A percentile compares a stretch with the other conserved stretches of the same genome.
phyloP scores from a whole-genome alignment of 2,888 invertebrate genomes.

The Strigamia crassipes region DNA sequence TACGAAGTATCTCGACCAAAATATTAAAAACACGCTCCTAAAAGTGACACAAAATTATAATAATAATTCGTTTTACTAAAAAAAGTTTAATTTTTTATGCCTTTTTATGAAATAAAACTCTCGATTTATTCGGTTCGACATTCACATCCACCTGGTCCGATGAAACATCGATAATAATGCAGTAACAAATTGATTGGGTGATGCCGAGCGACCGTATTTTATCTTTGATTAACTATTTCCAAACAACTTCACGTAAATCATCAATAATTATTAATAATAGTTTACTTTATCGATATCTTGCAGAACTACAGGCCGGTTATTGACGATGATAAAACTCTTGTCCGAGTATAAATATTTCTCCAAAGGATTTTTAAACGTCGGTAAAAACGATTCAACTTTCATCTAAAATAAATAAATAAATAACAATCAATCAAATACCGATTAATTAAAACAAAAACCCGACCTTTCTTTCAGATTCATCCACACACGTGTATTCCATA shows the following conservation, averaged over 20 bases:
- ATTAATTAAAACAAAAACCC: background rate
- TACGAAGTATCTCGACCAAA: background rate
- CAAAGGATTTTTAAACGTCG: background rate
- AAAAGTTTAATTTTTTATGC: conserved; percentile 54
- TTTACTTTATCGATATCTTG: conserved; percentile 65
- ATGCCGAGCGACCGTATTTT: conserved; percentile 6
- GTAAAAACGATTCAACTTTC: background rate
- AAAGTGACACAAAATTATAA: background rate
- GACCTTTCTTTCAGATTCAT: conserved; percentile 50
- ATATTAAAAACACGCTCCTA: background rate
- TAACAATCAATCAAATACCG: background rate
- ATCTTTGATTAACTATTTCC: background rate
- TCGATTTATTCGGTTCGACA: conserved; percentile 67
- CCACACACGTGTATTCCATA: conserved; percentile 46
- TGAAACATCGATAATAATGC: conserved; percentile 60
- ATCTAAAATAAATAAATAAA: background rate
- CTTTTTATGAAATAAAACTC: conserved; percentile 63
- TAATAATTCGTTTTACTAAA: too few relatives aligned
- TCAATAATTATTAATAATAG: background rate
- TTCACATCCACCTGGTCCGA: conserved; percentile 65
- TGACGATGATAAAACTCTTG: conserved; percentile 62
- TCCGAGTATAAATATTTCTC: conserved; percentile 52
- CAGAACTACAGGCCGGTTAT: conserved; percentile 63
- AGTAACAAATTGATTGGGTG: background rate
- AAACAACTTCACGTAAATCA: background rate